Percentiles rank a stretch among this genome's conserved stretches.
phyloP scores from a whole-genome alignment of 2,888 invertebrate species.

The Autographa pulchrina region DNA sequence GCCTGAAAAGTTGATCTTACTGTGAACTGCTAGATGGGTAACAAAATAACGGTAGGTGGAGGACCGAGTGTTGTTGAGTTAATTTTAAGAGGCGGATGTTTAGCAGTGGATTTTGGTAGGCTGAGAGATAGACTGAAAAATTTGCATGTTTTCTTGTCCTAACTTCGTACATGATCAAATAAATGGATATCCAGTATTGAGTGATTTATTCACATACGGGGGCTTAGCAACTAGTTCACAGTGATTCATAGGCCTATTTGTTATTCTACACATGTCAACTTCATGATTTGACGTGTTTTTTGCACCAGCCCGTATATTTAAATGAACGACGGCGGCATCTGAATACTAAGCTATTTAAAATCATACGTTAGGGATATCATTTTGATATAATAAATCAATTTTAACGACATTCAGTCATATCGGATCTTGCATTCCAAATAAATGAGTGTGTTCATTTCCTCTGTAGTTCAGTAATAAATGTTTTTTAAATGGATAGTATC shows the following conservation, averaged over 20 bases:
- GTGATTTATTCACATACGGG: constrained; percentile 58
- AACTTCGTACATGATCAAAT: constrained; percentile 25
- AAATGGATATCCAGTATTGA: constrained; percentile 43
- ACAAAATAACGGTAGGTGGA: not conserved
- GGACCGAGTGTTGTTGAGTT: not conserved
- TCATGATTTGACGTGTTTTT: constrained; percentile 66
- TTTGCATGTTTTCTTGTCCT: not conserved
- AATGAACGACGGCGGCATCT: constrained; percentile 57
- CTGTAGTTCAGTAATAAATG: constrained; percentile 1
- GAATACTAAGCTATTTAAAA: constrained; percentile 45
- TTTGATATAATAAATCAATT: constrained; percentile 7
- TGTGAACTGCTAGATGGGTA: no score
- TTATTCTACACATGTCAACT: constrained; percentile 66
- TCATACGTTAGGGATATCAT: constrained; percentile 1
- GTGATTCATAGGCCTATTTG: constrained; percentile 59
- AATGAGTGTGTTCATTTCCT: not conserved
- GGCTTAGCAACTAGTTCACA: constrained; percentile 64
- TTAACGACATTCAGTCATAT: not conserved
- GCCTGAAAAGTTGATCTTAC: no score
- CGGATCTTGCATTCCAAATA: not conserved
- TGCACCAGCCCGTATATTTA: constrained; percentile 64
- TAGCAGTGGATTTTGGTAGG: not conserved
- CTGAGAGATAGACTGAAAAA: not conserved
- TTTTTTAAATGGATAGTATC: constrained; percentile 2
- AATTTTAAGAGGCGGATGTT: not conserved